Evolutionary conservation across 2,797 vertebrate species (phyloP).

Genomic region (Semotilus atromaculatus): DNA sequence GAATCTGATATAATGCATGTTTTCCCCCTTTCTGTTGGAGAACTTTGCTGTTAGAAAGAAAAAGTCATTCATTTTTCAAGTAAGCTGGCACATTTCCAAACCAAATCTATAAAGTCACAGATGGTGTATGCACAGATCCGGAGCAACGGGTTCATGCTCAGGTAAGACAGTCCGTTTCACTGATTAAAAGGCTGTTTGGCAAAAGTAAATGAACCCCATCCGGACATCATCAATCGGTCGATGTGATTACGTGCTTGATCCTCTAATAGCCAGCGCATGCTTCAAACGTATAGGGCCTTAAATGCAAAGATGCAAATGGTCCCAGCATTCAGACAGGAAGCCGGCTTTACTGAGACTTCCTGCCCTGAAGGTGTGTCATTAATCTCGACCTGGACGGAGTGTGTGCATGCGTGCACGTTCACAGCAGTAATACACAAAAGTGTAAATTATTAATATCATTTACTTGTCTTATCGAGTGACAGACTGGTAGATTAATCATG

Average conservation of each 20-base stretch:
- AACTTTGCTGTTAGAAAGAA: background rate
- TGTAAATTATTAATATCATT: background rate
- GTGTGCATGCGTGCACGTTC: background rate
- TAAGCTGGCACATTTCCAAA: background rate
- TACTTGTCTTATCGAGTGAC: background rate
- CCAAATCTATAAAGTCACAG: background rate
- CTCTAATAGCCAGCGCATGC: conserved; percentile 71
- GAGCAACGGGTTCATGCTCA: background rate
- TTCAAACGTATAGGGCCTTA: conserved; percentile 60
- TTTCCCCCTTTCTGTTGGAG: background rate
- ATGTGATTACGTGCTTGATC: conserved; percentile 56
- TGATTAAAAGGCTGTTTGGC: conserved; percentile 12
- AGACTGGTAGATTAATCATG: background rate
- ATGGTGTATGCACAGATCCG: background rate
- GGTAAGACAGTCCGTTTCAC: background rate
- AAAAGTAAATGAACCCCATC: conserved; percentile 13
- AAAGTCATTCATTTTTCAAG: background rate
- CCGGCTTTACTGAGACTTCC: conserved; percentile 60
- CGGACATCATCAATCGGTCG: conserved; percentile 50
- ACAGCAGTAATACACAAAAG: background rate
- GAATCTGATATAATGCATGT: background rate
- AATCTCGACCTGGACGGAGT: conserved; percentile 52
- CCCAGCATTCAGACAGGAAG: conserved; percentile 65
- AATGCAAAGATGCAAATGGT: conserved; percentile 66
- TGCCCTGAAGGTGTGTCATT: conserved; percentile 72